These are phyloP conservation scores for Papilio gigon DNA, from an alignment of 2,888 invertebrate species.

Conservation along the genomic window DNA sequence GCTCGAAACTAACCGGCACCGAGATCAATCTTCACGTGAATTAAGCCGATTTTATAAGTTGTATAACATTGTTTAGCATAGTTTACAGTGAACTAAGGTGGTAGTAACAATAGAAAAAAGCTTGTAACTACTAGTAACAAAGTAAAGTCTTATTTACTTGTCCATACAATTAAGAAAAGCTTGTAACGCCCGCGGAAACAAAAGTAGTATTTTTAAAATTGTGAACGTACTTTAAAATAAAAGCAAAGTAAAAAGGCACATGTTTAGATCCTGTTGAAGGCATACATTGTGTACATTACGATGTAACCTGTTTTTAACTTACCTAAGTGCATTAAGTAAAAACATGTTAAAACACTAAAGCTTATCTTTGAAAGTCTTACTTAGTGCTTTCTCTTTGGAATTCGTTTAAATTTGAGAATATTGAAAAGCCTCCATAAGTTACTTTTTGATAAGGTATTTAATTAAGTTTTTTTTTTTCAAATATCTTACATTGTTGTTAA, in stretches of 20 bases:
- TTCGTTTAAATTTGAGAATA: neutral
- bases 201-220: neutral
- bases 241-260: neutral
- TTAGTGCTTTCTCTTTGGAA: constrained; percentile 23
- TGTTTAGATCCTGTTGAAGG: neutral
- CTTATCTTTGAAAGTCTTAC: constrained; percentile 25
- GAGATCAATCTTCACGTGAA: no score
- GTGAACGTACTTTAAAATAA: neutral
- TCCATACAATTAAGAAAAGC: no score
- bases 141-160: no score
- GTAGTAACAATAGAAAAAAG: no score
- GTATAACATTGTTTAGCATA: no score
- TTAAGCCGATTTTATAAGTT: no score
- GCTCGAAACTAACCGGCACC: no score
- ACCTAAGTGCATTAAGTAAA: constrained; percentile 21
- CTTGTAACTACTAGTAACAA: no score
- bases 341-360: constrained; percentile 32
- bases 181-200: no score
- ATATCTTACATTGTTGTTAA: neutral
- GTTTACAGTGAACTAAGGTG: no score
- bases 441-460: neutral
- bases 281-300: constrained; percentile 13
- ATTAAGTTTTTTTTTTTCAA: neutral
- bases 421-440: constrained; percentile 8
- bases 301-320: constrained; percentile 4